Evolutionary conservation across 2,113 vertebrate genomes (phyloP), one percentile per base, ranked within the genome.

Genomic region (Scophthalmus maximus): DNA sequence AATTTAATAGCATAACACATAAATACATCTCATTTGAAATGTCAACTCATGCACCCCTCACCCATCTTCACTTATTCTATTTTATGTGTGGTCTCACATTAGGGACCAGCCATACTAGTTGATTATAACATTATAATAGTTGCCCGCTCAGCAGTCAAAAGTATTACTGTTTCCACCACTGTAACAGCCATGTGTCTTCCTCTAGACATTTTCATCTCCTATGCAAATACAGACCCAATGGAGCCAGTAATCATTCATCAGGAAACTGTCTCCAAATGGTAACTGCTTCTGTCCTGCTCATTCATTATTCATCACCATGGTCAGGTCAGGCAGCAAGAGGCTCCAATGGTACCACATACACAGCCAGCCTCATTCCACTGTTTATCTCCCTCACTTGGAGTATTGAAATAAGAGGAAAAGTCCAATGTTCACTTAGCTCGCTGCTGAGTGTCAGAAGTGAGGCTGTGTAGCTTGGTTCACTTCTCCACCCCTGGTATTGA

Each of bases 201-300:
- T 67, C 81, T 79, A 80, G 76, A 92, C 80, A 76, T 90, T 93
- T 93, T 92, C 92, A 93, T 93, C 87, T 91, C 84, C 87, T 90
- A 92, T 93, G 92, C 93, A 93, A 94, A 94, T 94, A 88, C 86
- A 85, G 87, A 89, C 85, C 83, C 87, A 84, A 88, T 87, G 86
- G 89, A 92, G 89, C 88, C 83, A 67, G 87, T 91, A 89, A 93
- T 93, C 90, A 87, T 92, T 94, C 91, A 94, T 93, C 91, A 93
- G 89, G 79, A 88, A 90, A 87, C 83, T 73, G 81, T 89, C 91
- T 90, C 82, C 79, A 89, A 93, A 92, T 85, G 88, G 86, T 91
- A 89, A 86, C 91, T 77, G 89, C 87, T 79, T 87, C 73, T 87
- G 84, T 91, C 88, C 86, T 76, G 81, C 85, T 76, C 87, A 92